Evolutionary conservation across 2,888 invertebrate species (phyloP).

Genomic region (Cinara cedri): DNA sequence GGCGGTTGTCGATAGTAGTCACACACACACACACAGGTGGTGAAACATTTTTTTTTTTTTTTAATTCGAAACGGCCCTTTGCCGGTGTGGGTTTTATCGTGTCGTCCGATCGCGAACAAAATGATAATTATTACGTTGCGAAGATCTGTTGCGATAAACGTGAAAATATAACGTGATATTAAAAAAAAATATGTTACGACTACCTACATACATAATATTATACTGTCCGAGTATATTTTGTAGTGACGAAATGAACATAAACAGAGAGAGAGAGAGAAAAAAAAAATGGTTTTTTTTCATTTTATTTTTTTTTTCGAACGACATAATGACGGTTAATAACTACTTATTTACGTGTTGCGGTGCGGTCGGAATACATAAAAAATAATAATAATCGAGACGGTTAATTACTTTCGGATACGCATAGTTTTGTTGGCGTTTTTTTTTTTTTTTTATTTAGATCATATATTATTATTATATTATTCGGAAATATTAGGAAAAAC

Average conservation of each 20-base stretch:
- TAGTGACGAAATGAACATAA: slow-evolving; percentile 33
- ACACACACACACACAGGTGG: slow-evolving; percentile 16
- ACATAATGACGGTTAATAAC: slow-evolving; percentile 55
- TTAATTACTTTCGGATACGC: slow-evolving; percentile 57
- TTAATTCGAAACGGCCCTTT: neutral
- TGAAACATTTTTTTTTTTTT: slow-evolving; percentile 6
- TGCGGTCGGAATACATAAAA: slow-evolving; percentile 10
- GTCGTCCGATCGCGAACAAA: slow-evolving; percentile 20
- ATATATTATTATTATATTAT: slow-evolving; percentile 18
- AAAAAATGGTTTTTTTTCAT: slow-evolving; percentile 28
- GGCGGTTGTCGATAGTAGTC: slow-evolving; percentile 7
- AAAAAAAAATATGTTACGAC: too few species aligned
- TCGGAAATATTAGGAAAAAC: slow-evolving; percentile 30
- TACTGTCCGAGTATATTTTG: neutral
- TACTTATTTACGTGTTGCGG: slow-evolving; percentile 35
- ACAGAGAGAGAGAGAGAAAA: neutral
- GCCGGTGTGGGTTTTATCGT: slow-evolving; percentile 24
- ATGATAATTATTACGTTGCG: slow-evolving; percentile 37
- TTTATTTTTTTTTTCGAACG: slow-evolving; percentile 43
- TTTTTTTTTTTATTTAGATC: neutral
- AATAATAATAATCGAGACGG: slow-evolving; percentile 43
- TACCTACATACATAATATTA: neutral
- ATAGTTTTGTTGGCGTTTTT: slow-evolving; percentile 44
- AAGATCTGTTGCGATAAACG: slow-evolving; percentile 37
- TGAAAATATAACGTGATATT: neutral